phyloP scores from a whole-genome alignment of 1,140 invertebrate genomes.

The Megathymus violae region DNA sequence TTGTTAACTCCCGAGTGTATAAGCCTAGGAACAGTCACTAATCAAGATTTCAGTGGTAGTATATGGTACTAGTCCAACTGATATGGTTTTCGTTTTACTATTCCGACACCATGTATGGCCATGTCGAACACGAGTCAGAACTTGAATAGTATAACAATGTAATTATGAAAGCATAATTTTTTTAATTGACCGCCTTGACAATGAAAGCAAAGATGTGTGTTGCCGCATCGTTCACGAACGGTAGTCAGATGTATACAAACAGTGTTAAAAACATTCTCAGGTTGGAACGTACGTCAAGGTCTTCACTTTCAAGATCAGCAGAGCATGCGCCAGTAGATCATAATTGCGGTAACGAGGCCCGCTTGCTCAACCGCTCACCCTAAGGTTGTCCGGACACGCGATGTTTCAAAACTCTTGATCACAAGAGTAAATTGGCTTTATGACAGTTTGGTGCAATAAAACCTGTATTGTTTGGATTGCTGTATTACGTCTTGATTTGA shows the following conservation, averaged over 20 bases:
- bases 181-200: slow-evolving; percentile 2
- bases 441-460: slow-evolving; percentile 2
- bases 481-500: too few species aligned
- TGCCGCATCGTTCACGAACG: slow-evolving; percentile 9
- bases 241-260: slow-evolving; percentile 53
- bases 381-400: slow-evolving; percentile 52
- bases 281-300: slow-evolving; percentile 62
- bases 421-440: slow-evolving; percentile 16
- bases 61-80: too few species aligned
- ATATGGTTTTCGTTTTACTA: too few species aligned
- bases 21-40: too few species aligned
- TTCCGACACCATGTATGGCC: too few species aligned
- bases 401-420: slow-evolving; percentile 56
- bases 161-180: too few species aligned
- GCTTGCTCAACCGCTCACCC: slow-evolving; percentile 67
- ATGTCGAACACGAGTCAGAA: too few species aligned
- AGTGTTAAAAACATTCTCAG: slow-evolving; percentile 58
- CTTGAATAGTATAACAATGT: too few species aligned
- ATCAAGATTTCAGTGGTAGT: too few species aligned
- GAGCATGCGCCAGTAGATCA: slow-evolving; percentile 71
- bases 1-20: too few species aligned
- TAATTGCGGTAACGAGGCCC: slow-evolving; percentile 81
- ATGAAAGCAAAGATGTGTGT: slow-evolving; percentile 6
- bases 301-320: slow-evolving; percentile 82
- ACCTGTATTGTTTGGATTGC: too few species aligned